Evolutionary conservation across 1,140 invertebrate genomes (phyloP).

Genomic region (Procambarus clarkii): DNA sequence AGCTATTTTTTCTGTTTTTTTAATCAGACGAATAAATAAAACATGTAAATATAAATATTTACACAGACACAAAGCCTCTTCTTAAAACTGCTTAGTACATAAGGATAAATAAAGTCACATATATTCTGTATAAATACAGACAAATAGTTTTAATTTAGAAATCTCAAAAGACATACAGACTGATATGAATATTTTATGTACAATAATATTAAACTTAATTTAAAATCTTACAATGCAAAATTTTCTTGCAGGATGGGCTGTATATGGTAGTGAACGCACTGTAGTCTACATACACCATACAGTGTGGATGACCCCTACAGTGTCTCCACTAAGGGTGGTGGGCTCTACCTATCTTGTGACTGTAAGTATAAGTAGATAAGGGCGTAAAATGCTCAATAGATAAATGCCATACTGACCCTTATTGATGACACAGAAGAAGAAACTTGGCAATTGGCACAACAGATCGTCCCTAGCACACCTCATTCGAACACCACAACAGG

Average conservation of each 20-base stretch:
- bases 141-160: conserved; percentile 73
- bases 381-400: conserved; percentile 60
- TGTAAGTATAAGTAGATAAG: conserved; percentile 67
- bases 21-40: too few relatives aligned
- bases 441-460: conserved; percentile 67
- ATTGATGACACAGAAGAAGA: conserved; percentile 62
- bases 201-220: conserved; percentile 71
- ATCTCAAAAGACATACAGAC: conserved; percentile 73
- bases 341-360: conserved; percentile 67
- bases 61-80: too few relatives aligned
- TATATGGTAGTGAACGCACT: conserved; percentile 11
- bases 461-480: conserved; percentile 12
- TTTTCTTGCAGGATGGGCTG: conserved; percentile 54
- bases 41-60: too few relatives aligned
- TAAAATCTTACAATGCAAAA: conserved; percentile 71
- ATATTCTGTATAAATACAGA: conserved; percentile 73
- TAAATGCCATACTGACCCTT: conserved; percentile 66
- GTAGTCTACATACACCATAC: not conserved
- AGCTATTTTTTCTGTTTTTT: too few relatives aligned
- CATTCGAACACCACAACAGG: not conserved
- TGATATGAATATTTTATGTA: conserved; percentile 73
- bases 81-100: not conserved
- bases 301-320: not conserved
- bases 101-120: conserved; percentile 52
- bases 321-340: conserved; percentile 9